Evolutionary conservation across 1,140 invertebrate species (phyloP), one percentile per base, ranked within the genome.

Genomic region (Eumaeus atala): DNA sequence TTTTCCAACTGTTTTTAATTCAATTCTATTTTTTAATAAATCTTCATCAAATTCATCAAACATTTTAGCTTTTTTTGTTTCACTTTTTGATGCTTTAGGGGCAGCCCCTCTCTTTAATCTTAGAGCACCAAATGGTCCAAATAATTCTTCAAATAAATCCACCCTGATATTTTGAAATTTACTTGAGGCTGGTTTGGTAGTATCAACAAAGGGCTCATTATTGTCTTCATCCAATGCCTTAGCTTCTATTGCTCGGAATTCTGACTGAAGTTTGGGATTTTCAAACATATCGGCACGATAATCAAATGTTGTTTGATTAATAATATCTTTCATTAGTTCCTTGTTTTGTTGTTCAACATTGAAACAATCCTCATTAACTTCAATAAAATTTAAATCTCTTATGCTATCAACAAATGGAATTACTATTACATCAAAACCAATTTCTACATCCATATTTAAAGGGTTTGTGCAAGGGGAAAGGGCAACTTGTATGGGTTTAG

Each of bases 331-430:
- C 71, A 87, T 79, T 6, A 75, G 47, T n/a, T 18, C 53, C 60
- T 73, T 80, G 17, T 78, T 67, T 56, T 61, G 62, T 40, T 58
- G 21, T 42, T 71, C 58, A 44, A 76, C 56, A 14, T 61, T 42
- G 12, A 44, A 44, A 37, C 50, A 50, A 36, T 70, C 58, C 21
- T 64, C 63, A 48, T 68, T 71, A 53, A 74, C 71, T n/a, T 71
- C 55, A 58, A 52, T 56, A 50, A 72, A 28, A 17, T 57, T 59
- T 38, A 85, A 36, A 17, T 83, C 58, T 59, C 80, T 70, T 3
- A 85, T 65, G 74, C 71, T 75, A 64, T 87, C 84, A 16, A 76
- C 58, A 73, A 81, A 84, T 38, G 84, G 84, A 57, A 87, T 61
- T 33, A 62, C 58, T 51, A 87, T 76, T 1, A 87, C 62, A 72